phyloP scores from a whole-genome alignment of 35 echinoderm and acorn worm genomes.

The Apostichopus japonicus region DNA sequence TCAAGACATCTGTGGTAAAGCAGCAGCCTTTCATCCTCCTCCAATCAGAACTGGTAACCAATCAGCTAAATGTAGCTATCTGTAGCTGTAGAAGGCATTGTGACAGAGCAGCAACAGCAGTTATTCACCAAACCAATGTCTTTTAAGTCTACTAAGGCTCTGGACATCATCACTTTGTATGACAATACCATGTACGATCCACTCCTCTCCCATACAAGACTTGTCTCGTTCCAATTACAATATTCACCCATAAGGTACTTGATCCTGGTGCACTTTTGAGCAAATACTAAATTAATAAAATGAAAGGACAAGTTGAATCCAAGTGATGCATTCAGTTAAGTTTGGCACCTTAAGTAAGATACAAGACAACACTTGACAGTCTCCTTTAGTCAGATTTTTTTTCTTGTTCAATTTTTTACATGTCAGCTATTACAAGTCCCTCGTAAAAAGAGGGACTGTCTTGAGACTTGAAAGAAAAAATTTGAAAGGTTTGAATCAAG shows the following conservation, averaged over 20 bases:
- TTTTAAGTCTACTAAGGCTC: no score
- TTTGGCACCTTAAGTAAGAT: slow-evolving; percentile 40
- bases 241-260: background rate
- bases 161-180: no score
- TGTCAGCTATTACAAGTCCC: background rate
- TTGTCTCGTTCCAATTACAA: no score
- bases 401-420: background rate
- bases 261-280: background rate
- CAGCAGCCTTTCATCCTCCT: no score
- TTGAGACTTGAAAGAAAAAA: background rate
- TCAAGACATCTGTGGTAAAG: no score
- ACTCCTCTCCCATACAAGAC: no score
- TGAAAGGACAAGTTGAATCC: background rate
- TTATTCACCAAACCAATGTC: no score
- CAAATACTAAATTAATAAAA: background rate
- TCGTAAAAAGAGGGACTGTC: background rate
- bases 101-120: no score
- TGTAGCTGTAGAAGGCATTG: no score
- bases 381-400: background rate
- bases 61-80: no score
- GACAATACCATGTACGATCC: background rate
- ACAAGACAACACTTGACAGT: slow-evolving; percentile 2
- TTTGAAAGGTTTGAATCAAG: background rate
- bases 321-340: background rate
- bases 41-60: no score